Percentiles rank a stretch among this genome's conserved stretches.
Conservation (phyloP, 64 coral and sea anemone species). For the Montipora capricornis region DNA sequence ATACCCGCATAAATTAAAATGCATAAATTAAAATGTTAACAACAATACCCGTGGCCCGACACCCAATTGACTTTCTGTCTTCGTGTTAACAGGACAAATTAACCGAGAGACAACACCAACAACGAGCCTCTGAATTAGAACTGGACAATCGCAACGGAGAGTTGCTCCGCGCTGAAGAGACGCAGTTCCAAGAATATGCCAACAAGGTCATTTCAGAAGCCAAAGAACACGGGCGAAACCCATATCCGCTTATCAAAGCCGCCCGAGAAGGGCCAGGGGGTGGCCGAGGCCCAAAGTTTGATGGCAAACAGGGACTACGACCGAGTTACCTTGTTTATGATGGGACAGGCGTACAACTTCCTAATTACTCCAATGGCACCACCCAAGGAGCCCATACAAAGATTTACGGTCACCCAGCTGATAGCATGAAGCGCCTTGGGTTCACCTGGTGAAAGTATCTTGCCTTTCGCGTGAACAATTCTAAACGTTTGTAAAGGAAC, state of each 20-base stretch:
- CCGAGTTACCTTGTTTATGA: constrained; percentile 95
- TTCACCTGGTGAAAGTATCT: constrained; percentile 78
- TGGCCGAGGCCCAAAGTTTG: constrained; percentile 87
- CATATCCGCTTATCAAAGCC: constrained; percentile 95
- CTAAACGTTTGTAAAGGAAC: too few relatives aligned
- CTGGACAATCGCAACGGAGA: constrained; percentile 76
- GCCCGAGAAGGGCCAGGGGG: constrained; percentile 92
- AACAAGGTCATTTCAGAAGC: constrained; percentile 81
- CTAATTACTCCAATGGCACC: constrained; percentile 91
- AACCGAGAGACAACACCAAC: constrained; percentile 42
- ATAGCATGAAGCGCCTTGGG: constrained; percentile 87
- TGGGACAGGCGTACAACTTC: constrained; percentile 92
- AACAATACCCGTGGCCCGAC: too few relatives aligned
- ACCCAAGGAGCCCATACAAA: constrained; percentile 75
- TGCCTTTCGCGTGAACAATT: too few relatives aligned
- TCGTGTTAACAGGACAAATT: constrained; percentile 50
- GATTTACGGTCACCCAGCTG: constrained; percentile 88
- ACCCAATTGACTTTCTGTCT: not conserved
- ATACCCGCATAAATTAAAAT: too few relatives aligned
- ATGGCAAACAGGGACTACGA: constrained; percentile 87
- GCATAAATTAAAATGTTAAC: too few relatives aligned
- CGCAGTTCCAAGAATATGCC: constrained; percentile 95
- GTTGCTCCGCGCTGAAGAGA: constrained; percentile 72
- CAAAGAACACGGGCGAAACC: constrained; percentile 78
- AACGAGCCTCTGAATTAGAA: constrained; percentile 47